A percentile compares a stretch with the other conserved stretches of the same genome.
phyloP scores from a whole-genome alignment of 2,888 invertebrate species.

The Phytoseiulus persimilis region DNA sequence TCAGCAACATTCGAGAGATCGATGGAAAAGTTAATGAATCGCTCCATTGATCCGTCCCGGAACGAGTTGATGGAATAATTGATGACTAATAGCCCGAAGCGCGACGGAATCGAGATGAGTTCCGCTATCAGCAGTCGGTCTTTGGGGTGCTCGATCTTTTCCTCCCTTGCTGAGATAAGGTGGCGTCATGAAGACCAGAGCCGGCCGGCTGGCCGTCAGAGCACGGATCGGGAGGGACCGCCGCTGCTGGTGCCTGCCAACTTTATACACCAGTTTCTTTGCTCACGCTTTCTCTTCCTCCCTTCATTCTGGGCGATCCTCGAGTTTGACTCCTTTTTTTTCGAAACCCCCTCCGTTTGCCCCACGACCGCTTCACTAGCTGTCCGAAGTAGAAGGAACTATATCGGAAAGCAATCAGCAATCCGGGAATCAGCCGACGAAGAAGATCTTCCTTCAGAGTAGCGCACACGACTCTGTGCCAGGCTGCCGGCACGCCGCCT shows the following conservation, averaged over 20 bases:
- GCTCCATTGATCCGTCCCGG: neutral
- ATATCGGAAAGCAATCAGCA: constrained; percentile 5
- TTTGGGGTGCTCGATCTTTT: neutral
- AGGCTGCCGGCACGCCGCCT: neutral
- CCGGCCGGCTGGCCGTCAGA: neutral
- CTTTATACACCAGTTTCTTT: neutral
- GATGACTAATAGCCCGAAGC: neutral
- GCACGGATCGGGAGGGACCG: neutral
- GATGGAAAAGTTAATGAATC: neutral
- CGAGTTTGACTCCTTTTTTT: neutral
- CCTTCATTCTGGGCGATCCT: neutral
- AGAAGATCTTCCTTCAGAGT: neutral
- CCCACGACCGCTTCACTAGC: neutral
- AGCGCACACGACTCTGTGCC: neutral
- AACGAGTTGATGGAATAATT: neutral
- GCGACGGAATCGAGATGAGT: neutral
- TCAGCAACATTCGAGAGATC: no score
- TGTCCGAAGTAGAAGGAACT: neutral
- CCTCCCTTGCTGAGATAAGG: neutral
- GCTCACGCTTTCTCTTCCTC: neutral
- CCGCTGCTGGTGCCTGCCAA: neutral
- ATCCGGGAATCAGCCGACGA: neutral
- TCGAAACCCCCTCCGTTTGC: neutral
- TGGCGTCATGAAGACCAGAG: neutral
- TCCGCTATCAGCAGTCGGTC: neutral